Evolutionary conservation across 30 jellyfish, hydroid and myxozoan genomes (phyloP), one percentile per base, ranked within the genome.

Genomic region (Turritopsis rubra): DNA sequence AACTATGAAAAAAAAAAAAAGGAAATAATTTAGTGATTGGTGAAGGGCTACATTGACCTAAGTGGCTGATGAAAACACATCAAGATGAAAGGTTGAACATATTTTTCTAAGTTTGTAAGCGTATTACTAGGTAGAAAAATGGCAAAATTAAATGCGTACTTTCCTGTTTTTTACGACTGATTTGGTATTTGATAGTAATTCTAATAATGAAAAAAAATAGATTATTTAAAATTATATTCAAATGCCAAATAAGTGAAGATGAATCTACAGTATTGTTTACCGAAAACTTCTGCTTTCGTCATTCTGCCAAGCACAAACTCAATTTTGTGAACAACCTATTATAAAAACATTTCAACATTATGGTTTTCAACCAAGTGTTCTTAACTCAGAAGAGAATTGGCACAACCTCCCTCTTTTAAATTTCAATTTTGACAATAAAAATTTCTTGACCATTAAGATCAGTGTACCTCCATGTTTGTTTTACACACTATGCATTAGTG

Each of bases 1-100:
- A 91, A 88, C 98, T 91, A 27, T 22, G 24, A 52, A 27, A 72
- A 65, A 25, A 41, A 3, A 41, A 41, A 41, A 41, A 41, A 41
- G 5, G 13, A 41, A 41, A 13, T 3, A 41, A 41, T 41, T 5
- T 3, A 13, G 5, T 41, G 60, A 41, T n/a, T n/a, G n/a, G n/a
- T n/a, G n/a, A n/a, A n/a, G n/a, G n/a, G n/a, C n/a, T 41, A 41
- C 13, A 41, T 41, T 41, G 60, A 41, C 60, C 60, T 41, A 41
- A 5, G n/a, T n/a, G n/a, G n/a, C n/a, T n/a, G n/a, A n/a, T n/a
- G n/a, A n/a, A n/a, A n/a, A n/a, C n/a, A n/a, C n/a, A n/a, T n/a
- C n/a, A n/a, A n/a, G n/a, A n/a, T n/a, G n/a, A n/a, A n/a, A n/a
- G n/a, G n/a, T n/a, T n/a, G n/a, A n/a, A n/a, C n/a, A n/a, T n/a